These are phyloP conservation scores for Colinus virginianus DNA, from an alignment of 2,113 vertebrate species.

Conservation along the genomic window DNA sequence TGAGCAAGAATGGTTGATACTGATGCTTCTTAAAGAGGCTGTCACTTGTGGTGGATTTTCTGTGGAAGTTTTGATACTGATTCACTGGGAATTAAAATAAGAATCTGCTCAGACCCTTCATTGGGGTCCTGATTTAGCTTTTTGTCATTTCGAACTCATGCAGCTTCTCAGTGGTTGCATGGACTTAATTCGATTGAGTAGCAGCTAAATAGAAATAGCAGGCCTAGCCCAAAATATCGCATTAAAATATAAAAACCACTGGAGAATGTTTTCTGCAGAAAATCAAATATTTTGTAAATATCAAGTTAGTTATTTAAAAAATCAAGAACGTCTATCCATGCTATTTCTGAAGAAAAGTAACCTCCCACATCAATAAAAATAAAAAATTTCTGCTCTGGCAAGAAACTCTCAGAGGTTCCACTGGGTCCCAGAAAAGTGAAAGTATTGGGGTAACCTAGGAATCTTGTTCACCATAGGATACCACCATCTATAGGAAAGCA, in stretches of 20 bases:
- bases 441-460: background rate
- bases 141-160: background rate
- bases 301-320: background rate
- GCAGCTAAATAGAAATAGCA: background rate
- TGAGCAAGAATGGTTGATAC: background rate
- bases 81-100: background rate
- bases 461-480: rapidly evolving
- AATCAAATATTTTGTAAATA: background rate
- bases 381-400: background rate
- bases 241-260: background rate
- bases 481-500: background rate
- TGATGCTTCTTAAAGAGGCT: background rate
- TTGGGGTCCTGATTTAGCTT: background rate
- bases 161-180: background rate
- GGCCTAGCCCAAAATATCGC: background rate
- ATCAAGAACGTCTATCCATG: background rate
- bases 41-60: background rate
- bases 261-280: background rate
- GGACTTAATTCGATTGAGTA: background rate
- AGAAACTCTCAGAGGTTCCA: background rate
- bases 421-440: background rate
- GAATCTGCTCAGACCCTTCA: background rate
- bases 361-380: background rate
- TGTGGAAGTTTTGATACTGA: background rate
- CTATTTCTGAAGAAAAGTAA: background rate